phyloP scores from a whole-genome alignment of 2,888 invertebrate species.

The Ditylenchus weischeri region DNA sequence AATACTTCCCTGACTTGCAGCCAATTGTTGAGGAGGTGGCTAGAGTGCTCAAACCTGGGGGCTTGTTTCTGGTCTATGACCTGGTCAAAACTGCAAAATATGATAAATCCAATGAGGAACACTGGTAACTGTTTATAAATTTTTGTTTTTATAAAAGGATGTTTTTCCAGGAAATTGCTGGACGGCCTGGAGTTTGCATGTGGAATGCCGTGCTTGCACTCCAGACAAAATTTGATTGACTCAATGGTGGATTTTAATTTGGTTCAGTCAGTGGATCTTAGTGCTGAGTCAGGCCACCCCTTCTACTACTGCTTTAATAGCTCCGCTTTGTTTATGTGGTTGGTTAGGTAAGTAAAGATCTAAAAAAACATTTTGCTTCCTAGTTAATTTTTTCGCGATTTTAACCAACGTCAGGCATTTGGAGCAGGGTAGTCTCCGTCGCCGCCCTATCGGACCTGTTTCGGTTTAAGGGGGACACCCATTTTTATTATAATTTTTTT shows the following conservation, averaged over 20 bases:
- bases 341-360: slow-evolving; percentile 44
- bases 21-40: slow-evolving; percentile 48
- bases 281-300: slow-evolving; percentile 38
- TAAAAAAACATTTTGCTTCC: too few relatives aligned
- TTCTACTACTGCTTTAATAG: slow-evolving; percentile 54
- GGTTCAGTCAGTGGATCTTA: slow-evolving; percentile 31
- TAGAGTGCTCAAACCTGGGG: slow-evolving; percentile 48
- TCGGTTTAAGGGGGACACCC: too few relatives aligned
- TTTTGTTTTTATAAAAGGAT: slow-evolving; percentile 5
- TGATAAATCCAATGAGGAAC: slow-evolving; percentile 43
- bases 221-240: slow-evolving; percentile 45
- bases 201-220: slow-evolving; percentile 56
- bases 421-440: too few relatives aligned
- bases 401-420: too few relatives aligned
- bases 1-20: slow-evolving; percentile 52
- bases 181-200: slow-evolving; percentile 38
- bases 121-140: slow-evolving; percentile 30
- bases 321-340: slow-evolving; percentile 57
- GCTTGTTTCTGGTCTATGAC: slow-evolving; percentile 54
- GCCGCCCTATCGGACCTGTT: too few relatives aligned
- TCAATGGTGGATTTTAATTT: slow-evolving; percentile 37
- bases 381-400: too few relatives aligned
- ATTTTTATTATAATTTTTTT: too few relatives aligned
- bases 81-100: slow-evolving; percentile 54
- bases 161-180: slow-evolving; percentile 20